A percentile compares a stretch with the other conserved stretches of the same genome.
Evolutionary conservation across 2,888 invertebrate species (phyloP).

Genomic region (Diabrotica balteata): DNA sequence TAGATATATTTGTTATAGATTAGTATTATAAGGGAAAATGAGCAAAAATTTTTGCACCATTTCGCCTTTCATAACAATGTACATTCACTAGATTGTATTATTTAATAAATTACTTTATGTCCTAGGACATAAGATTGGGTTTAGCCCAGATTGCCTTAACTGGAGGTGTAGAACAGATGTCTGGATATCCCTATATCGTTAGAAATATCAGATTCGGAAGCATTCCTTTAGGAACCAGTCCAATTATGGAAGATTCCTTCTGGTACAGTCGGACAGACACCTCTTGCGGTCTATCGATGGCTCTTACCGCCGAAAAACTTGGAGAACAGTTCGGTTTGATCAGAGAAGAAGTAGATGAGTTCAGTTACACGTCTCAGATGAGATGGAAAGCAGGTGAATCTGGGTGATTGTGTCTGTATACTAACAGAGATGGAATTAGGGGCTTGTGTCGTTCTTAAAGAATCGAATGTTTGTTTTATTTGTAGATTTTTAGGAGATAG

Average conservation of each 20-base stretch:
- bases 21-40: too few relatives aligned
- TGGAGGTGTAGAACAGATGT: constrained; percentile 97
- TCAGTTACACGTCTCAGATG: constrained; percentile 84
- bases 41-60: too few relatives aligned
- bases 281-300: constrained; percentile 93
- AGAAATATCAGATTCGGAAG: constrained; percentile 91
- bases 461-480: too few relatives aligned
- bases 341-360: constrained; percentile 84
- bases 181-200: constrained; percentile 85
- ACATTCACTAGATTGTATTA: too few relatives aligned
- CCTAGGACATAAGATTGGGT: constrained; percentile 81
- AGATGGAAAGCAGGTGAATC: constrained; percentile 81
- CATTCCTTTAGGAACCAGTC: constrained; percentile 78
- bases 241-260: constrained; percentile 84
- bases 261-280: constrained; percentile 90
- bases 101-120: too few relatives aligned
- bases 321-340: constrained; percentile 84
- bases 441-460: too few relatives aligned
- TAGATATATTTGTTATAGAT: too few relatives aligned
- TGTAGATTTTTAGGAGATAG: too few relatives aligned
- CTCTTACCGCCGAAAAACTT: constrained; percentile 92
- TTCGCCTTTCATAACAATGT: too few relatives aligned
- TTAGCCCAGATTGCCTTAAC: constrained; percentile 86
- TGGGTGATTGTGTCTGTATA: constrained; percentile 48
- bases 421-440: not conserved